A percentile compares a stretch with the other conserved stretches of the same genome.
Evolutionary conservation across 2,888 invertebrate genomes (phyloP).

Genomic region (Drosophila subsilvestris): DNA sequence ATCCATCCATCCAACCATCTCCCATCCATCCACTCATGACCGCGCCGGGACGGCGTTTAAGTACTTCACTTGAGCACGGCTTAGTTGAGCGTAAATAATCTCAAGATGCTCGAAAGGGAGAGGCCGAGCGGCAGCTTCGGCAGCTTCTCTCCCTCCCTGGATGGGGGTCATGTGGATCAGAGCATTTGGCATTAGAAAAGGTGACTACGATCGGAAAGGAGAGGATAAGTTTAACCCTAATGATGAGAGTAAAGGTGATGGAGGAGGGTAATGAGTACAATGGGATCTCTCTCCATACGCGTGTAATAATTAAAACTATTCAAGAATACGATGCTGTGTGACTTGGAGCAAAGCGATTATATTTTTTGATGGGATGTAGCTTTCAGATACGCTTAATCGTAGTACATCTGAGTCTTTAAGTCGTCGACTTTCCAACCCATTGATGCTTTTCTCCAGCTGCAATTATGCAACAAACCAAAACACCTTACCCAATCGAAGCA

Average conservation of each 20-base stretch:
- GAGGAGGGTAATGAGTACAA: conserved; percentile 25
- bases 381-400: background rate
- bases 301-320: background rate
- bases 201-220: background rate
- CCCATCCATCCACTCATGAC: conserved; percentile 5
- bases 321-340: background rate
- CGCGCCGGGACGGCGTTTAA: conserved; percentile 2
- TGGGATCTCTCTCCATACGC: background rate
- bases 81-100: conserved; percentile 52
- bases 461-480: conserved; percentile 13
- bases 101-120: conserved; percentile 17
- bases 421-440: background rate
- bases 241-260: conserved; percentile 15
- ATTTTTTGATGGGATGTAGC: too few species aligned
- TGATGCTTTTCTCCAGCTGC: background rate
- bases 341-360: too few species aligned
- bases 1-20: conserved; percentile 18
- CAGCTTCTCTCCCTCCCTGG: conserved; percentile 1
- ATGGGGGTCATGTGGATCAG: conserved; percentile 39
- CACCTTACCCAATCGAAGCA: conserved; percentile 22
- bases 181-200: conserved; percentile 28
- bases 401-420: background rate
- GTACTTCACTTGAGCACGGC: conserved; percentile 49
- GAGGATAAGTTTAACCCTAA: conserved; percentile 16
- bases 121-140: background rate